Conservation (phyloP, 1,140 invertebrate genomes). For the Meteorus sp. region DNA sequence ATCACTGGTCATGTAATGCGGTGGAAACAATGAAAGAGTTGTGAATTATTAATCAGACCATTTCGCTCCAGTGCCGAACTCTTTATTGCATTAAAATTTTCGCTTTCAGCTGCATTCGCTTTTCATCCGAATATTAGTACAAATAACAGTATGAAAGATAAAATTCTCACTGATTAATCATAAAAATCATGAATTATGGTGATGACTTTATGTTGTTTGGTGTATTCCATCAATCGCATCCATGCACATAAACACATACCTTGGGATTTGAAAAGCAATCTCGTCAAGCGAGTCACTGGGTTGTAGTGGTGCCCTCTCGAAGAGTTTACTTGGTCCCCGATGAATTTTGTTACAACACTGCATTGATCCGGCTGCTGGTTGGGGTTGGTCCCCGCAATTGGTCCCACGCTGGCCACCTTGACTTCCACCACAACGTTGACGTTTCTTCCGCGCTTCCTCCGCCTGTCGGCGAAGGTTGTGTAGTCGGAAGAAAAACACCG, state of each 20-base stretch:
- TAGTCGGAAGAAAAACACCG: conserved; percentile 92
- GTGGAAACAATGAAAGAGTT: no score
- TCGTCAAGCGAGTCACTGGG: conserved; percentile 88
- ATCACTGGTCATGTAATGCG: no score
- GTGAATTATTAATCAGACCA: no score
- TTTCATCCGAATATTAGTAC: no score
- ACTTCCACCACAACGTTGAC: conserved; percentile 58
- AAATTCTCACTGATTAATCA: no score
- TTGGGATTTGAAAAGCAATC: conserved; percentile 88
- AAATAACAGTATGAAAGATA: no score
- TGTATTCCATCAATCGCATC: no score
- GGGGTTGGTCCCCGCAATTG: conserved; percentile 54
- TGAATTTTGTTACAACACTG: conserved; percentile 49
- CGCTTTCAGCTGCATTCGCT: no score
- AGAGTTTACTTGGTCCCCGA: conserved; percentile 72
- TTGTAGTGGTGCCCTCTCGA: conserved; percentile 78
- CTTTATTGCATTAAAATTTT: no score
- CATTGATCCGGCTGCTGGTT: conserved; percentile 57
- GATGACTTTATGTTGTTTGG: no score
- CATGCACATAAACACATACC: conserved; percentile 61
- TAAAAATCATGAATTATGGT: no score
- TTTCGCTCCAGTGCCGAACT: no score
- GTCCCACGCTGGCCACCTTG: conserved; percentile 47
- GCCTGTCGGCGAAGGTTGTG: conserved; percentile 84
- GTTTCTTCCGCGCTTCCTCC: conserved; percentile 67